phyloP scores from a whole-genome alignment of 1,140 invertebrate genomes.

The Penaeus japonicus region DNA sequence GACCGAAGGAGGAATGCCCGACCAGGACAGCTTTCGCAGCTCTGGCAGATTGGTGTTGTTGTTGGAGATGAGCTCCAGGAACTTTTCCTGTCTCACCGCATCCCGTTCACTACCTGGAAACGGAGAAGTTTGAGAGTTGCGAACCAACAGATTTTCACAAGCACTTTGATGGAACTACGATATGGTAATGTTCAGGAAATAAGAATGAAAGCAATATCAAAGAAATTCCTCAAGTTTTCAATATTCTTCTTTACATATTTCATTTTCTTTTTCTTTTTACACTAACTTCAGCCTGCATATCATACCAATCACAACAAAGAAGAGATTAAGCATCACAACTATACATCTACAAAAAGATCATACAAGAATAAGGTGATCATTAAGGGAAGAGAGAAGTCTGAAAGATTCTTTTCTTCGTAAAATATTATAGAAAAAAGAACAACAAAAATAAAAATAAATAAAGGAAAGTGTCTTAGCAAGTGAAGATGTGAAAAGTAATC shows the following conservation, averaged over 20 bases:
- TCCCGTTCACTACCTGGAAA: conserved; percentile 39
- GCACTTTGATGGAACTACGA: too few relatives aligned
- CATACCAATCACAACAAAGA: too few relatives aligned
- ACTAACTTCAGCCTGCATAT: neutral
- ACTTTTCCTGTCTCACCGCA: conserved; percentile 71
- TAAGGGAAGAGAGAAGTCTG: too few relatives aligned
- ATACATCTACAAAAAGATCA: too few relatives aligned
- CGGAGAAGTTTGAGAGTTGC: neutral
- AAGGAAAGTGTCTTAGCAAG: neutral
- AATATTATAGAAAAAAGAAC: too few relatives aligned
- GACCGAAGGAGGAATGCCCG: conserved; percentile 88
- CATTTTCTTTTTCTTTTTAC: neutral
- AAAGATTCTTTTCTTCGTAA: too few relatives aligned
- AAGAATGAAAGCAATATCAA: neutral
- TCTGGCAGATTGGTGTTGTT: conserved; percentile 82
- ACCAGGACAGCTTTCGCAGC: conserved; percentile 91
- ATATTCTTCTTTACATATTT: neutral
- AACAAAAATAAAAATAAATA: neutral
- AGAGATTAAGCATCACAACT: neutral
- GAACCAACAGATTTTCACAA: neutral
- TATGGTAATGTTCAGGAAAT: neutral
- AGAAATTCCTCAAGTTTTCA: neutral
- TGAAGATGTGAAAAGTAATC: neutral
- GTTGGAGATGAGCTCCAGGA: conserved; percentile 77
- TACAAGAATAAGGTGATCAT: too few relatives aligned